A percentile compares a stretch with the other conserved stretches of the same genome.
Evolutionary conservation across 1,140 invertebrate species (phyloP).

Genomic region (Cydia fagiglandana): DNA sequence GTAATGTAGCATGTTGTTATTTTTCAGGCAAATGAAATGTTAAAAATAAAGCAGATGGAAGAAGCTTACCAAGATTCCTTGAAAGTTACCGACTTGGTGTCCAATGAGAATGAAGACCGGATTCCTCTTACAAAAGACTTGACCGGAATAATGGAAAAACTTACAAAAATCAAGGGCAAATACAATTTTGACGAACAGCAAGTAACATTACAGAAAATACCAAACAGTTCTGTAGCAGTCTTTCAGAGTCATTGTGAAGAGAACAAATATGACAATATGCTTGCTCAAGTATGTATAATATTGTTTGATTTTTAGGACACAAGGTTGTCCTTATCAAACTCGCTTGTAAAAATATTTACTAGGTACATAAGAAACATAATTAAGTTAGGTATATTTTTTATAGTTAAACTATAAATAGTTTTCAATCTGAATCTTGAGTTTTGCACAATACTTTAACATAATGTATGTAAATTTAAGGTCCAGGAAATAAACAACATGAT

Average conservation of each 20-base stretch:
- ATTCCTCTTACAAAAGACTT: slow-evolving; percentile 81
- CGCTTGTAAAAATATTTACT: too few relatives aligned
- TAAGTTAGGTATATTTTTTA: too few relatives aligned
- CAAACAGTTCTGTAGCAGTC: slow-evolving; percentile 74
- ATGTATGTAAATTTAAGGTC: slow-evolving; percentile 64
- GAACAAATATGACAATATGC: slow-evolving; percentile 66
- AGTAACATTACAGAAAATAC: slow-evolving; percentile 76
- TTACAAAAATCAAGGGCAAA: slow-evolving; percentile 61
- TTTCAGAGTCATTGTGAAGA: slow-evolving; percentile 72
- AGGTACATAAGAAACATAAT: too few relatives aligned
- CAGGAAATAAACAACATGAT: slow-evolving; percentile 79
- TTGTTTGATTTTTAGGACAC: background rate
- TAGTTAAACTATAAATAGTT: too few relatives aligned
- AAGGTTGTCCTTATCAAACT: background rate
- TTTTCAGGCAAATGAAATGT: slow-evolving; percentile 65
- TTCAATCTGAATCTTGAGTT: too few relatives aligned
- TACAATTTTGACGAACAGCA: slow-evolving; percentile 50
- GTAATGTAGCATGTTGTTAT: slow-evolving; percentile 29
- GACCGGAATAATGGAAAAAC: slow-evolving; percentile 77
- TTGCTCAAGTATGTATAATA: slow-evolving; percentile 66
- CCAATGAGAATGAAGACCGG: slow-evolving; percentile 64
- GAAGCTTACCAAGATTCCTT: slow-evolving; percentile 67
- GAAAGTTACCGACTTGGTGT: slow-evolving; percentile 44
- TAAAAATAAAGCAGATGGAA: slow-evolving; percentile 69
- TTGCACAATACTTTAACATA: too few relatives aligned